These are phyloP conservation scores for Smutsia temminckii DNA, from an alignment of 2,797 vertebrate species.

Conservation along the genomic window DNA sequence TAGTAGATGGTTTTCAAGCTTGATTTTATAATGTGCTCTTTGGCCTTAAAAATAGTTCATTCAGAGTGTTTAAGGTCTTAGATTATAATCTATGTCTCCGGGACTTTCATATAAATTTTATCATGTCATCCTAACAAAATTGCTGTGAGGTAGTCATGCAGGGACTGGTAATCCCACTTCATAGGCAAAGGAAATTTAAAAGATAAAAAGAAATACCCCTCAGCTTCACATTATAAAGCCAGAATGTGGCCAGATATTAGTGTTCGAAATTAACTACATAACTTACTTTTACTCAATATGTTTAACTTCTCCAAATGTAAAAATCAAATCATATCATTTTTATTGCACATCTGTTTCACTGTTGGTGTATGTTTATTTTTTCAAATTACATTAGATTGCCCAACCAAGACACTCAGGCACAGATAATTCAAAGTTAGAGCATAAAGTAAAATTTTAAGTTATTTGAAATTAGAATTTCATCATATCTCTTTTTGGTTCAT, in stretches of 20 bases:
- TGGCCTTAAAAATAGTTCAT: slow-evolving; percentile 24
- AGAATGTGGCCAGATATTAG: background rate
- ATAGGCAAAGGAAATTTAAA: background rate
- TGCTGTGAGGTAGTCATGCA: background rate
- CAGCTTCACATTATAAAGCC: background rate
- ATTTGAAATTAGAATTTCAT: slow-evolving; percentile 44
- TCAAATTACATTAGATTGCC: background rate
- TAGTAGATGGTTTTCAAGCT: background rate
- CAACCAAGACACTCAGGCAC: background rate
- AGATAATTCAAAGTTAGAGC: slow-evolving; percentile 12
- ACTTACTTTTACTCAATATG: background rate
- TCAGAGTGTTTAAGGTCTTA: background rate
- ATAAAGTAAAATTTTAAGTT: background rate
- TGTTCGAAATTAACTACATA: background rate
- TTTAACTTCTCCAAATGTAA: background rate
- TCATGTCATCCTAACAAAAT: background rate
- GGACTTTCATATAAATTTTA: background rate
- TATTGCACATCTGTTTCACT: background rate
- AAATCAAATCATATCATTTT: background rate
- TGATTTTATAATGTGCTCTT: slow-evolving; percentile 2
- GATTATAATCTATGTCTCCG: background rate
- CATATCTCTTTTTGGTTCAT: background rate
- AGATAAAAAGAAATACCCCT: background rate
- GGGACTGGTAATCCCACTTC: background rate
- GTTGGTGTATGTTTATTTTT: background rate